A percentile compares a stretch with the other conserved stretches of the same genome.
phyloP scores from a whole-genome alignment of 1,140 invertebrate species.

The Diplogasteroides magnus region DNA sequence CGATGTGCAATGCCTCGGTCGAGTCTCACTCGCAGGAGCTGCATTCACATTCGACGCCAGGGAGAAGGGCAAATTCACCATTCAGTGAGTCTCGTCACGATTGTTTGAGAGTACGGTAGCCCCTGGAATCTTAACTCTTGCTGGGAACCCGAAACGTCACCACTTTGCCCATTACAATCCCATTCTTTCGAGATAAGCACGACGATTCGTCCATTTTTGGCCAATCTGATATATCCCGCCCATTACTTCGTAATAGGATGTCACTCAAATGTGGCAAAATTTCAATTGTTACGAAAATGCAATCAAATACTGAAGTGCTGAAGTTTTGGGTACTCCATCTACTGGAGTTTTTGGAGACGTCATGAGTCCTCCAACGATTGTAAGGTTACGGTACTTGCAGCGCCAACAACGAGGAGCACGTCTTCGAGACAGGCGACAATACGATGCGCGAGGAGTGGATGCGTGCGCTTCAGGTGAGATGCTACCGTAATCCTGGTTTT shows the following conservation, averaged over 20 bases:
- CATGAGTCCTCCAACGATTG: too few relatives aligned
- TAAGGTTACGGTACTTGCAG: conserved; percentile 6
- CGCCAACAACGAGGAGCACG: conserved; percentile 13
- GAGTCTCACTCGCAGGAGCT: conserved; percentile 24
- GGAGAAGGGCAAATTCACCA: conserved; percentile 35
- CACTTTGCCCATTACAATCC: too few relatives aligned
- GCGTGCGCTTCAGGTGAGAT: conserved; percentile 17
- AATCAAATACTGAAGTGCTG: too few relatives aligned
- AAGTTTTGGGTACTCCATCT: too few relatives aligned
- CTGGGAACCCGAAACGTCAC: too few relatives aligned
- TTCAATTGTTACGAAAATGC: too few relatives aligned
- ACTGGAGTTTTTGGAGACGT: too few relatives aligned
- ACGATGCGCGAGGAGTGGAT: conserved; percentile 28
- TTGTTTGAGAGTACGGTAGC: neutral
- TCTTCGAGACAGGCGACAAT: conserved; percentile 13
- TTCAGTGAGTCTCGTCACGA: conserved; percentile 23
- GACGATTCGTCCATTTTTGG: neutral
- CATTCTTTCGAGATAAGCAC: too few relatives aligned
- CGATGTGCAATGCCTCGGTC: conserved; percentile 29
- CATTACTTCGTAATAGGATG: neutral
- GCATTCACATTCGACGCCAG: conserved; percentile 35
- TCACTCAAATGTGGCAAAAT: too few relatives aligned
- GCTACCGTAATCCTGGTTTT: neutral
- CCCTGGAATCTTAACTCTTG: too few relatives aligned
- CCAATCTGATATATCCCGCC: neutral